These are phyloP conservation scores for Agrochola macilenta DNA, from an alignment of 2,888 invertebrate species.

Conservation along the genomic window DNA sequence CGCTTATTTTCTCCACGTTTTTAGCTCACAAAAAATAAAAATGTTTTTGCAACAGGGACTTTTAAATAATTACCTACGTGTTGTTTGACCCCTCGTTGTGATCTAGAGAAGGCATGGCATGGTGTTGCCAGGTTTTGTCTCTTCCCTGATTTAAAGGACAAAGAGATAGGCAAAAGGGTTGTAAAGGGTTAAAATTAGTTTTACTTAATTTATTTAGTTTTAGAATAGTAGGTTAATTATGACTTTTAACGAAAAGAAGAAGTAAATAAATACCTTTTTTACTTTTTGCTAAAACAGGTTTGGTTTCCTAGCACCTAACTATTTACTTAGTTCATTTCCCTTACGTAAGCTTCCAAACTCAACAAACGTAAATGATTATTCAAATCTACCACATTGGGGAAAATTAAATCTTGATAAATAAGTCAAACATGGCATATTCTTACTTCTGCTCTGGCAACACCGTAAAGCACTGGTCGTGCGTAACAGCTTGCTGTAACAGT, in stretches of 20 bases:
- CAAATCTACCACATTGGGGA: neutral
- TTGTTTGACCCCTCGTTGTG: slow-evolving; percentile 82
- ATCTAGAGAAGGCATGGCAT: slow-evolving; percentile 72
- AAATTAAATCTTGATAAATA: slow-evolving; percentile 41
- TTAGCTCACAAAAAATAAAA: slow-evolving; percentile 72
- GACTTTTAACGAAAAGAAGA: too few relatives aligned
- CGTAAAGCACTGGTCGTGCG: slow-evolving; percentile 83
- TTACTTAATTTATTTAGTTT: too few relatives aligned
- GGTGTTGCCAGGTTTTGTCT: slow-evolving; percentile 54
- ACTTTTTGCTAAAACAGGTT: too few relatives aligned
- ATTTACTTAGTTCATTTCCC: too few relatives aligned
- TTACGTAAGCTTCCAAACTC: neutral
- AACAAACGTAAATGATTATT: neutral
- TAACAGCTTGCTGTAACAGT: slow-evolving; percentile 88
- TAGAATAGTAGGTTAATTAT: too few relatives aligned
- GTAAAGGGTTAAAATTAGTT: neutral
- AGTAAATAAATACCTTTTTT: too few relatives aligned
- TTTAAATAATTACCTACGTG: slow-evolving; percentile 88
- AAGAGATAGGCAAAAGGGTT: neutral
- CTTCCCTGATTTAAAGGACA: slow-evolving; percentile 4
- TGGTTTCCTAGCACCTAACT: too few relatives aligned
- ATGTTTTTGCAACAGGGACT: slow-evolving; percentile 73
- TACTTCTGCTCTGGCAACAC: slow-evolving; percentile 54
- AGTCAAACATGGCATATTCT: slow-evolving; percentile 35
- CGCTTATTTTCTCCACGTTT: slow-evolving; percentile 73